phyloP scores from a whole-genome alignment of 1,140 invertebrate species.

The Drosophila subobscura region DNA sequence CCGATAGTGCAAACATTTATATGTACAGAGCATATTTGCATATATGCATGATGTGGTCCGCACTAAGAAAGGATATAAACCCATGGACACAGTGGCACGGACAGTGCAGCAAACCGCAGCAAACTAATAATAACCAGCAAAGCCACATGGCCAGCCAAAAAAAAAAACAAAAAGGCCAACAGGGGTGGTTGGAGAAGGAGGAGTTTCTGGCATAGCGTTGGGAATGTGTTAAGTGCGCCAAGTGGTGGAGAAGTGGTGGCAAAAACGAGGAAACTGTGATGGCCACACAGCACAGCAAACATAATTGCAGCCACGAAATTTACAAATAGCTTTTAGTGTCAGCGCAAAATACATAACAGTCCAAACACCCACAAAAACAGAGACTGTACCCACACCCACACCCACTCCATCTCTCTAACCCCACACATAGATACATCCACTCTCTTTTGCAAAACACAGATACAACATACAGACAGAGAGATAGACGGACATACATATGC shows the following conservation, averaged over 20 bases:
- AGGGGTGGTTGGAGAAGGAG: not conserved
- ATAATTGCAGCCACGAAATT: conserved; percentile 81
- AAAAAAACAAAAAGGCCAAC: not conserved
- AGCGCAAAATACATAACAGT: conserved; percentile 66
- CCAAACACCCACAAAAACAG: conserved; percentile 9
- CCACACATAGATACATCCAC: not conserved
- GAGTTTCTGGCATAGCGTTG: not conserved
- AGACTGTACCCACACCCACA: conserved; percentile 1
- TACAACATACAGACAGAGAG: conserved; percentile 2
- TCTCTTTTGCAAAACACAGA: not conserved
- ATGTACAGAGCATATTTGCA: conserved; percentile 24
- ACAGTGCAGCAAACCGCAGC: conserved; percentile 61
- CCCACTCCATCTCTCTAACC: not conserved
- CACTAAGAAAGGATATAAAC: conserved; percentile 48
- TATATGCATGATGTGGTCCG: conserved; percentile 55
- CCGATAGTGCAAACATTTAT: conserved; percentile 61
- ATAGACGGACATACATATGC: conserved; percentile 20
- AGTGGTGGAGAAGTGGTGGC: conserved; percentile 6
- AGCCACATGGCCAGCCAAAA: conserved; percentile 54
- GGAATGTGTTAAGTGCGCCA: conserved; percentile 52
- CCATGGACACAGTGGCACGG: conserved; percentile 43
- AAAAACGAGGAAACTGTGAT: conserved; percentile 6
- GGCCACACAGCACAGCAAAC: conserved; percentile 70
- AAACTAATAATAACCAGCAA: conserved; percentile 79
- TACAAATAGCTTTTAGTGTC: conserved; percentile 81